Percentiles rank a stretch among this genome's conserved stretches.
Evolutionary conservation across 2,113 vertebrate genomes (phyloP).

Genomic region (Pterocles gutturalis): DNA sequence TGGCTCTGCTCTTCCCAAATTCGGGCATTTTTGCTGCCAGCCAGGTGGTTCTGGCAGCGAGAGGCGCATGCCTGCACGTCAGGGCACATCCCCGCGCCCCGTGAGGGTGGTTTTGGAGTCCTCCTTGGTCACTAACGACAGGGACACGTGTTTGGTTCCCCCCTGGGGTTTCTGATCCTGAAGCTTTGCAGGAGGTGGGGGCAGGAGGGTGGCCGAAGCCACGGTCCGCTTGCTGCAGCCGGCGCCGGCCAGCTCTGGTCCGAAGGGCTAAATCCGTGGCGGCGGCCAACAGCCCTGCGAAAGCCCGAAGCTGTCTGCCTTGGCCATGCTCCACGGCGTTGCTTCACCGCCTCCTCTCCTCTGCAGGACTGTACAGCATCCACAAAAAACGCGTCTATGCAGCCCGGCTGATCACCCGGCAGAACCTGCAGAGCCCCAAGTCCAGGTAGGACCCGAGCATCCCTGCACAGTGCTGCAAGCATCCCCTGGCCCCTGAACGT

Average conservation of each 20-base stretch:
- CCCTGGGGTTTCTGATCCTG: not conserved
- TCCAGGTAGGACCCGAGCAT: conserved; percentile 85
- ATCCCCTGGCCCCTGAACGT: rapidly evolving
- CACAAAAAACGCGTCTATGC: conserved; percentile 93
- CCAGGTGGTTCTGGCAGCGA: not conserved
- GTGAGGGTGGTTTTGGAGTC: rapidly evolving
- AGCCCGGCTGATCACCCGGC: conserved; percentile 88
- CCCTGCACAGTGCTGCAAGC: not conserved
- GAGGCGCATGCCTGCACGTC: not conserved
- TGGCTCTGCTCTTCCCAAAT: not conserved
- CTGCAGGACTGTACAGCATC: conserved; percentile 86
- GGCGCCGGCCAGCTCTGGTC: not conserved
- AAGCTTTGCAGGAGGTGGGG: not conserved
- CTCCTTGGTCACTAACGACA: not conserved
- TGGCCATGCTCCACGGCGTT: rapidly evolving
- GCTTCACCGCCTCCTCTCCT: not conserved
- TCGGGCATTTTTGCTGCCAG: not conserved
- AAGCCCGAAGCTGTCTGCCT: not conserved
- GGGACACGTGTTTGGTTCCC: rapidly evolving
- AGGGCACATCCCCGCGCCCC: not conserved
- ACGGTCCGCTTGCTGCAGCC: rapidly evolving
- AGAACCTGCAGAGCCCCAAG: conserved; percentile 93
- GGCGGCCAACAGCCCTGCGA: not conserved
- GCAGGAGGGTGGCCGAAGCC: not conserved
- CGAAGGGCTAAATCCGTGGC: not conserved